Evolutionary conservation across 2,797 vertebrate species (phyloP).

Genomic region (Chromobotia macracanthus): DNA sequence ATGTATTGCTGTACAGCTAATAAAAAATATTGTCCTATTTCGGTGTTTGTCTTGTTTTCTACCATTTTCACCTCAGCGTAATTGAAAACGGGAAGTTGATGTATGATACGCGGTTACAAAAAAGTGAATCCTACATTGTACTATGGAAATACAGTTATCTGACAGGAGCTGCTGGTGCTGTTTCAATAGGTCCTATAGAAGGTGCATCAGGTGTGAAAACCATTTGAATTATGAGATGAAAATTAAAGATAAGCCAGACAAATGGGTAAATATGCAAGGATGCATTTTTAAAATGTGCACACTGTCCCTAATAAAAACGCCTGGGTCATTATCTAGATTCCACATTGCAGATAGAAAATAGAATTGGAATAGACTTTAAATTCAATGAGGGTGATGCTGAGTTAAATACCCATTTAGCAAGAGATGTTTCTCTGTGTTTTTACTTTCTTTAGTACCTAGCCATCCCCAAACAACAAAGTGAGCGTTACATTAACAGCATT

Average conservation of each 20-base stretch:
- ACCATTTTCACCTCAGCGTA: background rate
- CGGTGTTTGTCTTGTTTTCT: slow-evolving; percentile 24
- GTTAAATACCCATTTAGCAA: background rate
- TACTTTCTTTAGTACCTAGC: background rate
- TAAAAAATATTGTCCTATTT: slow-evolving; percentile 82
- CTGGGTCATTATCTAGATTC: too few species aligned
- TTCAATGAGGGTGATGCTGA: background rate
- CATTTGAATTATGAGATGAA: too few species aligned
- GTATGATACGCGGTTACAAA: background rate
- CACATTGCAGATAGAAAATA: too few species aligned
- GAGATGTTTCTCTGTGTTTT: too few species aligned
- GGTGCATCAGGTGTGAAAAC: too few species aligned
- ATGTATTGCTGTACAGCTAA: slow-evolving; percentile 96
- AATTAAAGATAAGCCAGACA: too few species aligned
- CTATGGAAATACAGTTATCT: background rate
- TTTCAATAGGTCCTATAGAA: background rate
- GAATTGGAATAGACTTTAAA: too few species aligned
- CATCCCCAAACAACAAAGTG: too few species aligned
- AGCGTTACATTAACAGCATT: too few species aligned
- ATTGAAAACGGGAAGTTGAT: background rate
- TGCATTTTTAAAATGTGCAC: too few species aligned
- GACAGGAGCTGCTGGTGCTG: background rate
- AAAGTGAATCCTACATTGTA: background rate
- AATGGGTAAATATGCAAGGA: too few species aligned
- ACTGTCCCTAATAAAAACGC: too few species aligned